Evolutionary conservation across 1,140 invertebrate species (phyloP), one percentile per base, ranked within the genome.

Genomic region (Bombus superbus): DNA sequence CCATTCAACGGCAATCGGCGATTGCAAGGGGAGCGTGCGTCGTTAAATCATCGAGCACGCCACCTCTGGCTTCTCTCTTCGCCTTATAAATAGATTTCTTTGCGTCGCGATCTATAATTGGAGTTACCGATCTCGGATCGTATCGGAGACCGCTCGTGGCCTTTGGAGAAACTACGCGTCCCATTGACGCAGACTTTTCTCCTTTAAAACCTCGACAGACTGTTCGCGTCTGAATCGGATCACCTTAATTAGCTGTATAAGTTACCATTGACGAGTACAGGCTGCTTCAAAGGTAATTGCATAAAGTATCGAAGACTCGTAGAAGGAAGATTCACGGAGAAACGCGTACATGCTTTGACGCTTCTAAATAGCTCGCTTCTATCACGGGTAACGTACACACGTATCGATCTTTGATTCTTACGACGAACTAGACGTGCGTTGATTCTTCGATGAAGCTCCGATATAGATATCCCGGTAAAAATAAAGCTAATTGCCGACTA

Each of bases 11-110:
- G 64, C n/a, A 44, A 62, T 75, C 44, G 35, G 25, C 25, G 53
- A 15, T 18, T 40, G 25, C 75, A 10, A 28, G 11, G 18, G 18
- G 40, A 44, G 9, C 9, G 18, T 28, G 42, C n/a, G 44, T 53
- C 78, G 57, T 68, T 81, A 42, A 81, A 81, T 81, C 71, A 66
- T 81, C 59, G 73, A 11, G 74, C 47, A 35, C 22, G 25, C 32
- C n/a, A 18, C n/a, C 28, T 64, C 40, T 9, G 25, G 13, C 64
- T 10, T 25, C 73, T 25, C 22, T 62, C 13, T 28, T 15, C n/a
- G 10, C 11, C 35, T 42, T 81, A 42, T 53, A 75, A 68, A 66
- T 57, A 53, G 69, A 68, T 75, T 42, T 18, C 72, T 74, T 38
- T 57, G 9, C 40, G 42, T 35, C n/a, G 18, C 69, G 22, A 35